phyloP scores from a whole-genome alignment of 2,797 vertebrate genomes.

The Helostoma temminkii region DNA sequence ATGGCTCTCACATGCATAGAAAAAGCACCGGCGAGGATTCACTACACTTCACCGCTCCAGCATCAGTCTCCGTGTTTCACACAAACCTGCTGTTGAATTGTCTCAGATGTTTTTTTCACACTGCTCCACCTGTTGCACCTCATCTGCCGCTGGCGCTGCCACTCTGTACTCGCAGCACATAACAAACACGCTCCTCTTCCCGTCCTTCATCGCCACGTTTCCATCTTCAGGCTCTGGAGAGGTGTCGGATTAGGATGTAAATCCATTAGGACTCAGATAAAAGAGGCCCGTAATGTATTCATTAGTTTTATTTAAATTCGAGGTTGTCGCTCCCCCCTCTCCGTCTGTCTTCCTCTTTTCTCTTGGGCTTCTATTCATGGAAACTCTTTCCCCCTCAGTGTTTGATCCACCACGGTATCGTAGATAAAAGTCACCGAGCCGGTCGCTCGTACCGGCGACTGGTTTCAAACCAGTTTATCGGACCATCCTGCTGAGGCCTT shows the following conservation, averaged over 20 bases:
- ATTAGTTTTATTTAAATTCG: constrained; percentile 80
- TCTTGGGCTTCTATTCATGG: constrained; percentile 49
- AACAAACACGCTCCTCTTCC: background rate
- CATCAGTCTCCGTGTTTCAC: background rate
- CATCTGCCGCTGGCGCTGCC: background rate
- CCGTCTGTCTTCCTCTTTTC: constrained; percentile 25
- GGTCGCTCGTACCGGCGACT: constrained; percentile 3
- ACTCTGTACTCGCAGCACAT: background rate
- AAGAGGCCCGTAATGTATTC: constrained; percentile 79
- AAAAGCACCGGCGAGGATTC: background rate
- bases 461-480: constrained; percentile 1
- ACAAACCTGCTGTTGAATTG: background rate
- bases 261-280: constrained; percentile 73
- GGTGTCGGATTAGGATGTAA: constrained; percentile 64
- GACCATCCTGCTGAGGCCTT: background rate
- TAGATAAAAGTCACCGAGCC: constrained; percentile 50
- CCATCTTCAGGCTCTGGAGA: constrained; percentile 41
- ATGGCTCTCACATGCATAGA: background rate
- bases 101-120: constrained; percentile 7
- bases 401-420: constrained; percentile 41
- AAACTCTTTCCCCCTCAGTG: constrained; percentile 11
- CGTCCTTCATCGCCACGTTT: constrained; percentile 5
- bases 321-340: constrained; percentile 11
- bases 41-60: background rate
- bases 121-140: constrained; percentile 23